phyloP scores from a whole-genome alignment of 2,113 vertebrate genomes.

The Pangasianodon gigas region DNA sequence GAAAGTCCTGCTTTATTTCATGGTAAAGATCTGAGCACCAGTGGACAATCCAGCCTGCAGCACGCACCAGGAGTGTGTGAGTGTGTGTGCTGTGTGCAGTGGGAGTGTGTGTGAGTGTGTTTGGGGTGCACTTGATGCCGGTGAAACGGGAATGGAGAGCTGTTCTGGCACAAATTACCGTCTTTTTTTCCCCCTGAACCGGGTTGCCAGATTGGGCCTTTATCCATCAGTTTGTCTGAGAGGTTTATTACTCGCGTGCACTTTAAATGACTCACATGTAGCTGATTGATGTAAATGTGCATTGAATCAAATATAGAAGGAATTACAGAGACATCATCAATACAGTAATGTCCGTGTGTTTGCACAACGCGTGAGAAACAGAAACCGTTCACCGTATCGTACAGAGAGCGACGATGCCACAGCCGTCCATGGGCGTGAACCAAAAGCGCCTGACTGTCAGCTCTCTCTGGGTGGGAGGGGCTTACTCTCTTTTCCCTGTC shows the following conservation, averaged over 20 bases:
- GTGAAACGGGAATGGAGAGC: slow-evolving; percentile 34
- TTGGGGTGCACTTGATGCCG: slow-evolving; percentile 76
- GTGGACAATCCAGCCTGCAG: neutral
- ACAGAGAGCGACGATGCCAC: neutral
- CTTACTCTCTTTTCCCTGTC: neutral
- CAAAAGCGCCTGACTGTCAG: neutral
- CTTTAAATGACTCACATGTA: neutral
- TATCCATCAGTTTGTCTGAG: neutral
- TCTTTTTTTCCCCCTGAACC: neutral
- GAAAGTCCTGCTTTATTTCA: slow-evolving; percentile 18
- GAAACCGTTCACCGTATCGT: no score
- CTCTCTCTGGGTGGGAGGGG: neutral
- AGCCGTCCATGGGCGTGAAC: neutral
- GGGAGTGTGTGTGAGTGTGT: slow-evolving; percentile 17
- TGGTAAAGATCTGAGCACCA: slow-evolving; percentile 4
- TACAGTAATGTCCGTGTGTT: neutral
- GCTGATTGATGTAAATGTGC: neutral
- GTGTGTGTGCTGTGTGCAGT: neutral
- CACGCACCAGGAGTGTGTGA: neutral
- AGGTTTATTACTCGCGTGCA: neutral
- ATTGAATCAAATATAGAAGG: neutral
- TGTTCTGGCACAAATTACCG: neutral
- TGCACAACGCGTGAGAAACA: neutral
- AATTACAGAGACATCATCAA: neutral
- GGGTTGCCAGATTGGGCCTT: slow-evolving; percentile 9